phyloP scores from a whole-genome alignment of 37 sponge, comb jelly and placozoan species.

The Cliona cf. orientalis region DNA sequence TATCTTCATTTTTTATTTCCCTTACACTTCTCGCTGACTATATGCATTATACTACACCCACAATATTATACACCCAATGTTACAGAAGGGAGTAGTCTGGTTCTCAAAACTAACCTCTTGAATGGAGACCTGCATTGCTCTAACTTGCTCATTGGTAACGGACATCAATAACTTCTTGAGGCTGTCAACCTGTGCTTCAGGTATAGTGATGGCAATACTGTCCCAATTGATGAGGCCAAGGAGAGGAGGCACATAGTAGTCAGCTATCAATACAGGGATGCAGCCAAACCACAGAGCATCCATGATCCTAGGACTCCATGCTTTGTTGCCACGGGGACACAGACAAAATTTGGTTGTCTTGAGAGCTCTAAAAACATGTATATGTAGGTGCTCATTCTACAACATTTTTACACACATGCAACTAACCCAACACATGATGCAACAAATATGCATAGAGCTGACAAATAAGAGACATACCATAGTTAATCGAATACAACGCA shows the following conservation, averaged over 20 bases:
- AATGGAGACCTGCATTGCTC: slow-evolving; percentile 12
- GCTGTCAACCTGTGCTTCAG: slow-evolving; percentile 51
- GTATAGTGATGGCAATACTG: slow-evolving; percentile 38
- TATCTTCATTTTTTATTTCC: too few relatives aligned
- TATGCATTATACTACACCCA: too few relatives aligned
- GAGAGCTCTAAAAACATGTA: slow-evolving; percentile 14
- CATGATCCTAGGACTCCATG: slow-evolving; percentile 82
- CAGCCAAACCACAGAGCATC: slow-evolving; percentile 90
- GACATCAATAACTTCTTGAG: slow-evolving; percentile 22
- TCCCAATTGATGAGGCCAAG: slow-evolving; percentile 61
- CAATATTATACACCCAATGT: too few relatives aligned
- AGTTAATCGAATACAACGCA: too few relatives aligned
- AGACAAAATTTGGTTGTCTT: slow-evolving; percentile 67
- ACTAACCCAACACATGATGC: too few relatives aligned
- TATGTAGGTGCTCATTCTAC: too few relatives aligned
- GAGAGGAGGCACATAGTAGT: slow-evolving; percentile 71
- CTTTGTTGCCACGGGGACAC: slow-evolving; percentile 76
- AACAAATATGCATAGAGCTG: too few relatives aligned
- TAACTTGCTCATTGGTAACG: slow-evolving; percentile 7
- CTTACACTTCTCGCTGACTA: too few relatives aligned
- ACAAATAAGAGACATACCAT: too few relatives aligned
- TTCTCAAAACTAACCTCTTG: too few relatives aligned
- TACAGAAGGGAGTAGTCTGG: too few relatives aligned
- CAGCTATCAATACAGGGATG: slow-evolving; percentile 77
- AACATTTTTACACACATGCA: too few relatives aligned